phyloP scores from a whole-genome alignment of 2,888 invertebrate genomes.

The Incurvaria masculella region DNA sequence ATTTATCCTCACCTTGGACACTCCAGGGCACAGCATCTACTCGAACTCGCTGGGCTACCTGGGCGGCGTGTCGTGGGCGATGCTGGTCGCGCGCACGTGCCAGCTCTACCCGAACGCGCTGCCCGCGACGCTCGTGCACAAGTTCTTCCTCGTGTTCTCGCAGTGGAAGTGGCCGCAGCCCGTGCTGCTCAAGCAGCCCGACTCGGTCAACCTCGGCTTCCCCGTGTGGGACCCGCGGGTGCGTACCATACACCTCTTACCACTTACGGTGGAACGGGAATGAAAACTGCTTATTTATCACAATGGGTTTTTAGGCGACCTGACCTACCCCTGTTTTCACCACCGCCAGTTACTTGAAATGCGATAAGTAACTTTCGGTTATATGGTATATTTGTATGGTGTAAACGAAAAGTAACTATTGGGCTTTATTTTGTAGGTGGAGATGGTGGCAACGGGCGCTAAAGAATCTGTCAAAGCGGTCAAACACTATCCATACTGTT shows the following conservation, averaged over 20 bases:
- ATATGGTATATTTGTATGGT: too few relatives aligned
- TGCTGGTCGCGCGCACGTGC: slow-evolving; percentile 97
- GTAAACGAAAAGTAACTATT: too few relatives aligned
- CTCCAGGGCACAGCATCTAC: slow-evolving; percentile 90
- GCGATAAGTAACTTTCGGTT: too few relatives aligned
- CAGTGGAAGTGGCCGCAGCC: slow-evolving; percentile 99
- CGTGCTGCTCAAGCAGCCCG: slow-evolving; percentile 90
- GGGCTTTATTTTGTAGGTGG: too few relatives aligned
- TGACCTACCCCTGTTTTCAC: too few relatives aligned
- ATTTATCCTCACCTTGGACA: too few relatives aligned
- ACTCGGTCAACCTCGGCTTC: slow-evolving; percentile 83
- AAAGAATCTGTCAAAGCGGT: too few relatives aligned
- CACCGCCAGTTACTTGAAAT: too few relatives aligned
- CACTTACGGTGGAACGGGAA: background rate
- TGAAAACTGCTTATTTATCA: background rate
- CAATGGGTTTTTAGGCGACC: too few relatives aligned
- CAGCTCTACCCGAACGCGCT: slow-evolving; percentile 97
- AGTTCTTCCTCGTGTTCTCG: slow-evolving; percentile 97
- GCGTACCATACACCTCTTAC: slow-evolving; percentile 32
- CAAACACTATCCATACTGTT: too few relatives aligned
- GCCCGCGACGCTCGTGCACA: slow-evolving; percentile 92
- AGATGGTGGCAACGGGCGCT: too few relatives aligned
- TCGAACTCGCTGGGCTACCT: slow-evolving; percentile 97
- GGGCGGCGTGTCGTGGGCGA: slow-evolving; percentile 99
- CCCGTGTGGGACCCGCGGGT: slow-evolving; percentile 97